Evolutionary conservation across 2,113 vertebrate genomes (phyloP).

Genomic region (Corythaixoides concolor): DNA sequence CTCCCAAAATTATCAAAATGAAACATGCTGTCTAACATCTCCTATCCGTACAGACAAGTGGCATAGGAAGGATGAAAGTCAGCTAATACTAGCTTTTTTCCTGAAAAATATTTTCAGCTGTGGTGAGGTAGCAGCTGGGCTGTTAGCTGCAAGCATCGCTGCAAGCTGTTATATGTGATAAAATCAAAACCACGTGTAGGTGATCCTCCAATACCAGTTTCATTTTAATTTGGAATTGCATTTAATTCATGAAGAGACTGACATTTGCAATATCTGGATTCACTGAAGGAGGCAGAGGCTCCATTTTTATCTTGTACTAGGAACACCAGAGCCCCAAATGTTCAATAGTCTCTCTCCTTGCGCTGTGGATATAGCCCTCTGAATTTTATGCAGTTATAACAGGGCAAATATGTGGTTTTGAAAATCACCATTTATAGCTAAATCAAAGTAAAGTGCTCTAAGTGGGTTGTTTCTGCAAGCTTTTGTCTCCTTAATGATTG

Average conservation of each 20-base stretch:
- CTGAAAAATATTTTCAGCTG: neutral
- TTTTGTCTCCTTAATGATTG: neutral
- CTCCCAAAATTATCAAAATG: neutral
- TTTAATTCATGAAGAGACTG: neutral
- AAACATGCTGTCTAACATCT: neutral
- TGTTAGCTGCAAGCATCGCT: neutral
- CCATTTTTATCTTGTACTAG: neutral
- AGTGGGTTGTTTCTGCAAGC: neutral
- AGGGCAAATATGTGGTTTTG: neutral
- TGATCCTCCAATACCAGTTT: neutral
- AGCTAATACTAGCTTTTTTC: neutral
- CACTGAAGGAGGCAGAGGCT: neutral
- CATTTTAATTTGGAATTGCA: neutral
- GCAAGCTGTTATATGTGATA: neutral
- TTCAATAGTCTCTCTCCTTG: neutral
- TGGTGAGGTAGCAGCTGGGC: neutral
- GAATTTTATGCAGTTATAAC: neutral
- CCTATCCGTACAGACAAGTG: neutral
- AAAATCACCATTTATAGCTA: neutral
- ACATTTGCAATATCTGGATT: neutral
- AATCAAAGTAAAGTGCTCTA: neutral
- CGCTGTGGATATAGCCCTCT: neutral
- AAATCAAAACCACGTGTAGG: neutral
- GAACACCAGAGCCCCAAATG: neutral
- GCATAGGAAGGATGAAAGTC: neutral